Evolutionary conservation across 2,888 invertebrate species (phyloP), one percentile per base, ranked within the genome.

Genomic region (Gryllus longicercus): DNA sequence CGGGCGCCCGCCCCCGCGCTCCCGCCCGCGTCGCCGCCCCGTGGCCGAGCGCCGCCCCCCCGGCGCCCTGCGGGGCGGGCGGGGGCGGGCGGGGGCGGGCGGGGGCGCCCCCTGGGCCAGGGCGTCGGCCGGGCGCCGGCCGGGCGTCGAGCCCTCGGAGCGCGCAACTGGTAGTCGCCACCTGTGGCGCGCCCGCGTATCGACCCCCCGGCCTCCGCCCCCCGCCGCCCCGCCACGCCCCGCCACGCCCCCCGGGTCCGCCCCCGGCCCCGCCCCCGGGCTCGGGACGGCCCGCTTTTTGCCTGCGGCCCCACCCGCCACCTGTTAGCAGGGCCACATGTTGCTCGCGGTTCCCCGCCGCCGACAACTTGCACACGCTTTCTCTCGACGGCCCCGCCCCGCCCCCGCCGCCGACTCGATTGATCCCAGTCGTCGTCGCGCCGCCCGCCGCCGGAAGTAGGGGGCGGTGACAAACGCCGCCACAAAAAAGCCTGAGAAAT

Each of bases 131-230:
- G 2, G 14, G 51, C 51, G 51, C 12, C 63, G 16, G 63, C 63
- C 14, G 63, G 63, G 63, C 63, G 63, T 63, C 63, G 63, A n/a
- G 63, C 0, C 38, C 38, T 38, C 38, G 38, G 38, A 8, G 38
- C 38, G 38, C 8, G 38, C 38, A 38, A 38, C 38, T 38, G 38
- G 38, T 38, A 38, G 38, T 38, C 38, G 38, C 63, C 63, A 63
- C 63, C 63, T 63, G 63, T 63, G 63, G 63, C 63, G 14, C 63
- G 63, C 11, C n/a, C 63, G 63, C 63, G 63, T 63, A 63, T 63
- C 63, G 63, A 63, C 63, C 63, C 63, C 63, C 63, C 16, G 63
- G n/a, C 63, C 63, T 63, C 63, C 63, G 63, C n/a, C 63, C 63
- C n/a, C 16, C 14, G 16, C 63, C 63, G 63, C 63, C 63, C 4